Conservation (phyloP, 2,797 vertebrate genomes). For the Aldrovandia affinis region DNA sequence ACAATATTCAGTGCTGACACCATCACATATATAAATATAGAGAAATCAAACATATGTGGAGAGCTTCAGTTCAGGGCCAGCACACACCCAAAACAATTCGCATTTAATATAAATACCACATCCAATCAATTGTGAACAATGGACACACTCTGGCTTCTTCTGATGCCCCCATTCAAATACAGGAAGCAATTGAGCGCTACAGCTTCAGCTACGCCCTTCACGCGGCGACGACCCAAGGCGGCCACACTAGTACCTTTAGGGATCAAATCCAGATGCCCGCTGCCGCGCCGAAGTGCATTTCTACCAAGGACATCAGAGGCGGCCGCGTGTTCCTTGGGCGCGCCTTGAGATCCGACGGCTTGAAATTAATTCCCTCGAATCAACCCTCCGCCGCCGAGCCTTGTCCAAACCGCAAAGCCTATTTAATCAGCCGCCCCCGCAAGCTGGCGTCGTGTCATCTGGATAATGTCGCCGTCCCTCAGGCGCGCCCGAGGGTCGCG, state of each 20-base stretch:
- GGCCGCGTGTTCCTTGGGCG: conserved; percentile 59
- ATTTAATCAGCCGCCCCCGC: conserved; percentile 69
- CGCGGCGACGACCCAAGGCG: background rate
- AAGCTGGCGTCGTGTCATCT: conserved; percentile 70
- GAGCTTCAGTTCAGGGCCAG: background rate
- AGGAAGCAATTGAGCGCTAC: background rate
- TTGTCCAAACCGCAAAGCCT: conserved; percentile 59
- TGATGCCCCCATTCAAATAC: background rate
- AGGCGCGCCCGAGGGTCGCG: conserved; percentile 63
- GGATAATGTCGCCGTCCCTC: conserved; percentile 74
- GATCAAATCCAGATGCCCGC: conserved; percentile 55
- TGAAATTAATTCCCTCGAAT: conserved; percentile 64
- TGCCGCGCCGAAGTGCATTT: background rate
- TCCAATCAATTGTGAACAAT: conserved; percentile 9
- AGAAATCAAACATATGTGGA: background rate
- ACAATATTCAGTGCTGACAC: background rate
- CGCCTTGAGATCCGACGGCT: conserved; percentile 66
- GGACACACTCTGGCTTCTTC: background rate
- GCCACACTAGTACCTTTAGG: background rate
- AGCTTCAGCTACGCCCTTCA: conserved; percentile 12
- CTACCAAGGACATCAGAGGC: conserved; percentile 39
- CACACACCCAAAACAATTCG: background rate
- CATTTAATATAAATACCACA: background rate
- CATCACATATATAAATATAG: background rate
- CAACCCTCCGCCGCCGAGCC: conserved; percentile 35